A percentile compares a stretch with the other conserved stretches of the same genome.
Conservation (phyloP, 2,888 invertebrate genomes). For the Acanthosoma haemorrhoidale region DNA sequence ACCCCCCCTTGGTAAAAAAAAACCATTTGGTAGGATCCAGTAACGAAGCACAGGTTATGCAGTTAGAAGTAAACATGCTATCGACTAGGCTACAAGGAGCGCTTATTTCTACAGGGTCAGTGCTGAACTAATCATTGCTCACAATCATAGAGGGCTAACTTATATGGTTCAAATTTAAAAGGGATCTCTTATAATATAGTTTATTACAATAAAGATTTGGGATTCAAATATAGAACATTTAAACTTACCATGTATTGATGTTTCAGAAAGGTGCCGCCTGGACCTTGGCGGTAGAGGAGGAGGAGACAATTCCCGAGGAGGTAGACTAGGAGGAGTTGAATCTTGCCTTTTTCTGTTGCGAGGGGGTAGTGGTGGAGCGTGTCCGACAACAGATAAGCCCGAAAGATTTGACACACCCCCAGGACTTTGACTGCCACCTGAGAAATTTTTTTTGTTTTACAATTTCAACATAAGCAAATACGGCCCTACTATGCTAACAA, state of each 20-base stretch:
- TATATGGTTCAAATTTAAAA: too few relatives aligned
- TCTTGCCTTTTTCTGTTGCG: conserved; percentile 30
- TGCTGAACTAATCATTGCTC: too few relatives aligned
- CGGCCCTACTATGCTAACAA: too few relatives aligned
- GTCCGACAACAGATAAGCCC: conserved; percentile 13
- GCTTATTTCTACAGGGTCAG: too few relatives aligned
- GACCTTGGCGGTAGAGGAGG: conserved; percentile 58
- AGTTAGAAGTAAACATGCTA: too few relatives aligned
- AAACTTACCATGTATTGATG: conserved; percentile 28
- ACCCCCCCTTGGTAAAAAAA: too few relatives aligned
- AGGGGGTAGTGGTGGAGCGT: conserved; percentile 34
- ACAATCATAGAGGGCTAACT: too few relatives aligned
- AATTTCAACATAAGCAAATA: not conserved
- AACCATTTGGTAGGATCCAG: too few relatives aligned
- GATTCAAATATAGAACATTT: not conserved
- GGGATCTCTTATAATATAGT: too few relatives aligned
- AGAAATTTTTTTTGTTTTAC: not conserved
- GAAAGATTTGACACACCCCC: conserved; percentile 30
- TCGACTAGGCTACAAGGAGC: too few relatives aligned
- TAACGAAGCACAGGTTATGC: too few relatives aligned
- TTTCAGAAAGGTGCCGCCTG: conserved; percentile 33
- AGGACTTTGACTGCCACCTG: conserved; percentile 31
- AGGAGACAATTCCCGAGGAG: conserved; percentile 61
- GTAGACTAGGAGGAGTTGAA: conserved; percentile 55
- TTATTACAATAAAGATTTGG: not conserved